Evolutionary conservation across 2,888 invertebrate species (phyloP).

Genomic region (Seira ritae): DNA sequence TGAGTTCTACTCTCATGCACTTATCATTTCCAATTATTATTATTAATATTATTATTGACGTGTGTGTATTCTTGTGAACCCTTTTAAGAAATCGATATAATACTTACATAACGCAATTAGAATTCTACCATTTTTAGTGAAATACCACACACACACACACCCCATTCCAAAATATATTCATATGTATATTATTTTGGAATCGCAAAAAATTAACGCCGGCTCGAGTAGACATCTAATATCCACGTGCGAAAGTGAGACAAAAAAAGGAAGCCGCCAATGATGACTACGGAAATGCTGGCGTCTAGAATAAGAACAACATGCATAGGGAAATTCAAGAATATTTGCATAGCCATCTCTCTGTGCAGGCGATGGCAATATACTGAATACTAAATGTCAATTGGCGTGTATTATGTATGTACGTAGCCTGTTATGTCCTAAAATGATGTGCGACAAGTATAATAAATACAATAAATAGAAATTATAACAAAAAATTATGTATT

Average conservation of each 20-base stretch:
- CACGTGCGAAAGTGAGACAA: background rate
- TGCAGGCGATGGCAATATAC: background rate
- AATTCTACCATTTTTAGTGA: too few relatives aligned
- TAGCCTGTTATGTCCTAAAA: constrained; percentile 45
- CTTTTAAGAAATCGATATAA: too few relatives aligned
- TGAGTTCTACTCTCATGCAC: too few relatives aligned
- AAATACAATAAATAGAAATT: constrained; percentile 49
- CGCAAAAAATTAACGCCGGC: too few relatives aligned
- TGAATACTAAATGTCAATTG: constrained; percentile 2
- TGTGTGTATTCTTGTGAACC: background rate
- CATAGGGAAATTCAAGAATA: too few relatives aligned
- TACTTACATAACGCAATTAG: too few relatives aligned
- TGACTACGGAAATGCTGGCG: background rate
- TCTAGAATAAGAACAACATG: too few relatives aligned
- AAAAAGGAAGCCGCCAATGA: background rate
- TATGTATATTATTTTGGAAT: too few relatives aligned
- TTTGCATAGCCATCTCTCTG: background rate
- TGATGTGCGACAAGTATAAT: constrained; percentile 57
- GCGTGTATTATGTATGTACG: constrained; percentile 41
- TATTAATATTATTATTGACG: background rate
- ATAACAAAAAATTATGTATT: constrained; percentile 23
- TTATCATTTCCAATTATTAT: background rate
- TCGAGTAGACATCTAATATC: too few relatives aligned
- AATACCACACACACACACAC: too few relatives aligned
- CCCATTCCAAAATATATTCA: too few relatives aligned